Base-by-base conservation (phyloP, 2,888 invertebrate genomes). In the Lypha dubia region DNA sequence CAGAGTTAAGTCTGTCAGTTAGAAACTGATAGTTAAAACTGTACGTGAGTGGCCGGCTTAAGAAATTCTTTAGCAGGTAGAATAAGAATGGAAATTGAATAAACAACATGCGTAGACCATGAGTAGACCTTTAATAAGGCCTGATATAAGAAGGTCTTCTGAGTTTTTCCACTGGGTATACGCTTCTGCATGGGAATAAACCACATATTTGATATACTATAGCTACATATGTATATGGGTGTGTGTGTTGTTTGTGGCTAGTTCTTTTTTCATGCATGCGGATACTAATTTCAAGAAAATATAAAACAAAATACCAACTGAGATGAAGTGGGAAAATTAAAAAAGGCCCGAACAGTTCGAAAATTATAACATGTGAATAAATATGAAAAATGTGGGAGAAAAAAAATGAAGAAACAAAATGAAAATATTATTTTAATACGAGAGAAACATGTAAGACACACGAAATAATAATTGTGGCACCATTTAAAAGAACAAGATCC, bases 391-490 rank as follows among this genome's bases (percentile, higher is more conserved):
- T 49, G 11, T 20, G 17, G 9, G 58, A 58, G 17, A 68, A 24
- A 11, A n/a, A n/a, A n/a, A 1, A 38, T 8, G 44, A 44, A 0
- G 17, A 17, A 35, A 46, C 13, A 44, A 71, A 74, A 63, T 60
- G 13, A 65, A 49, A 63, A 56, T 70, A 1, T 75, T 56, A 51
- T 68, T 58, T 83, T 63, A 87, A 83, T 74, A 53, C 44, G 70
- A 70, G 60, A 62, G 70, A 53, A 79, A 65, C 83, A 79, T 75
- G 83, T 75, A 75, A 79, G 79, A 75, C 83, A 84, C 79, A 84
- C 79, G 79, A 84, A 79, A 84, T 79, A 84, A 84, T 79, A 79
- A 84, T 79, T 83, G 75, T 84, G 83, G 71, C 83, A 84, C 79
- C 79, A 79, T 79, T 84, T 79, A 60, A 79, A 49, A 60, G 51